Evolutionary conservation across 2,113 vertebrate species (phyloP).

Genomic region (Silurus asotus): DNA sequence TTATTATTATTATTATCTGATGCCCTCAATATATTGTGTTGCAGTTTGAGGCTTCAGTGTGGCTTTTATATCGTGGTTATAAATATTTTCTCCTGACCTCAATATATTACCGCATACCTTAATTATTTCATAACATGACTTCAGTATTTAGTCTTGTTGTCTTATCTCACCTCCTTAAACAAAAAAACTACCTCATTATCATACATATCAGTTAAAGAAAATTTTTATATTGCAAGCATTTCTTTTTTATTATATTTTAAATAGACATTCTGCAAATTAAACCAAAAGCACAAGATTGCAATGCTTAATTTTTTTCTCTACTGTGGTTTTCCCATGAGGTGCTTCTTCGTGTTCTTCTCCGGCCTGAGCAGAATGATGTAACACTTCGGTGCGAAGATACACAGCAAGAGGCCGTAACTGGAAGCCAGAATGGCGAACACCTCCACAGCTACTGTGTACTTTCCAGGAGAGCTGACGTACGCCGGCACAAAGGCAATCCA

Average conservation of each 20-base stretch:
- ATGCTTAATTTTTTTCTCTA: constrained; percentile 35
- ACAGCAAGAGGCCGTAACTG: constrained; percentile 60
- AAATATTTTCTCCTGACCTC: background rate
- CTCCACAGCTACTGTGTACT: constrained; percentile 62
- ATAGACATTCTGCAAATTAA: background rate
- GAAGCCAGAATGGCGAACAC: constrained; percentile 65
- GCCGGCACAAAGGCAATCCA: constrained; percentile 63
- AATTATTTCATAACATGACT: background rate
- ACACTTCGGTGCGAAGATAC: constrained; percentile 64
- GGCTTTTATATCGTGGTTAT: background rate
- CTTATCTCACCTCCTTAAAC: background rate
- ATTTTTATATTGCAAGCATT: background rate
- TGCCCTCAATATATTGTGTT: background rate
- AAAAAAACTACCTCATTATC: background rate
- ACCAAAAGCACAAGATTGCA: background rate
- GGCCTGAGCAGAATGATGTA: constrained; percentile 62
- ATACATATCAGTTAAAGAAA: background rate
- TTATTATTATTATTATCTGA: background rate
- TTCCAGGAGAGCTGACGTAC: constrained; percentile 64
- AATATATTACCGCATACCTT: background rate
- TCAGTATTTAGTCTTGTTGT: background rate
- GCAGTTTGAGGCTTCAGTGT: background rate
- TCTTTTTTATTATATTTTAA: background rate
- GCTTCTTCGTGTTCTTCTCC: constrained; percentile 60
- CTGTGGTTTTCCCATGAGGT: constrained; percentile 53